phyloP scores from a whole-genome alignment of 2,113 vertebrate species.

The Phocoena sinus region DNA sequence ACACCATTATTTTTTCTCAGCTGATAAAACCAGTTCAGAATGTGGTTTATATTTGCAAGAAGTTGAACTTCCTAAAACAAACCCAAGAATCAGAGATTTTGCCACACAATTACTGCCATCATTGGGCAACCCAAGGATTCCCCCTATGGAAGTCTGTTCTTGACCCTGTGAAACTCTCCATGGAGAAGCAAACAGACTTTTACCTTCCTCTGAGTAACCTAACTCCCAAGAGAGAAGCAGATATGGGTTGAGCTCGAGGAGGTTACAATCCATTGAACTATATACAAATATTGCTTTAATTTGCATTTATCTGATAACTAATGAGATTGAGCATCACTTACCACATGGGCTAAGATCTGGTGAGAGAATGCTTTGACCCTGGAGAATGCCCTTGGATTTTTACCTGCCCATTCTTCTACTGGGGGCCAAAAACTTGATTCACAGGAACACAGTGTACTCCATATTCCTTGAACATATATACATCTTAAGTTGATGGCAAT shows the following conservation, averaged over 20 bases:
- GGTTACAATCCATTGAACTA: neutral
- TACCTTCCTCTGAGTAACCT: neutral
- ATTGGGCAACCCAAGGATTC: neutral
- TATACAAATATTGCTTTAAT: neutral
- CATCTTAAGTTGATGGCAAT: neutral
- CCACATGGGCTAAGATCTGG: neutral
- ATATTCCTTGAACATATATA: neutral
- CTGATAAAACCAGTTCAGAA: neutral
- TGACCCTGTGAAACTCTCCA: neutral
- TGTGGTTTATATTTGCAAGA: neutral
- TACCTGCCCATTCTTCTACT: neutral
- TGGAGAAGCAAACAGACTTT: neutral
- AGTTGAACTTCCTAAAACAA: neutral
- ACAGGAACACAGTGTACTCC: neutral
- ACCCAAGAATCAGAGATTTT: neutral
- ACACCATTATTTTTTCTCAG: neutral
- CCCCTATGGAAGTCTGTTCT: neutral
- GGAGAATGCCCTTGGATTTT: neutral
- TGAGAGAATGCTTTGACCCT: neutral
- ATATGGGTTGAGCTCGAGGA: neutral
- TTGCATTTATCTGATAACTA: neutral
- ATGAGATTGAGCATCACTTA: neutral
- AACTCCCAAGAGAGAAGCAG: neutral
- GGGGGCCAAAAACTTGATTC: neutral
- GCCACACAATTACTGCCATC: neutral